Evolutionary conservation across 2,797 vertebrate genomes (phyloP), one percentile per base, ranked within the genome.

Genomic region (Fringilla coelebs): DNA sequence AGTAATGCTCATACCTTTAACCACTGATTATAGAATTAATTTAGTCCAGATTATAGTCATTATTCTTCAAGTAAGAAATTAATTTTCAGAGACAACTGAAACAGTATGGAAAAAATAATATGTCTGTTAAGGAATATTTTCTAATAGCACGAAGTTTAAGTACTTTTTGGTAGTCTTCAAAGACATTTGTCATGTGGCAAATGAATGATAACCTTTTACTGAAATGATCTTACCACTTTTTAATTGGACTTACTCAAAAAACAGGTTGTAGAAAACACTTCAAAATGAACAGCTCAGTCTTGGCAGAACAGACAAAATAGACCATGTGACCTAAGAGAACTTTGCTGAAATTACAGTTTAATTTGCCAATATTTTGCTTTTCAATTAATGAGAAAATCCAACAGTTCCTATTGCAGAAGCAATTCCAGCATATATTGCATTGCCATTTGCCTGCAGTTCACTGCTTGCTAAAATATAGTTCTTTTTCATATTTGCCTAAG

Each of bases 341-440:
- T 96, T 91, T 72, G n/a, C 74, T 95, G 52, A 79, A 89, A 84
- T 88, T 82, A 34, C 40, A 52, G 34, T 54, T 32, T 85, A 73
- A 84, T 93, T 96, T 94, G 60, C 51, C 63, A 82, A 63, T 89
- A 89, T 85, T 95, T 93, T 22, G 24, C 67, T 71, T 91, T 86
- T 76, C 55, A 89, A 32, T 76, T 96, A 73, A 88, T 89, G 52
- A 91, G 63, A 88, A 95, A 90, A 87, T 85, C 43, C 67, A 85
- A 18, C 34, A 36, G 45, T 85, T 94, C 60, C 63, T 76, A 28
- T 76, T 82, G 57, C 63, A 84, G 57, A 91, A 93, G 29, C 36
- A 76, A 36, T 81, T 93, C 86, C 40, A 68, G 71, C 45, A 65
- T 38, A 55, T 26, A 34, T 60, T 70, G 28, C 63, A 18, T 73